These are phyloP conservation scores for Heliocidaris erythrogramma DNA, from an alignment of 35 echinoderm and acorn worm genomes.

Conservation along the genomic window DNA sequence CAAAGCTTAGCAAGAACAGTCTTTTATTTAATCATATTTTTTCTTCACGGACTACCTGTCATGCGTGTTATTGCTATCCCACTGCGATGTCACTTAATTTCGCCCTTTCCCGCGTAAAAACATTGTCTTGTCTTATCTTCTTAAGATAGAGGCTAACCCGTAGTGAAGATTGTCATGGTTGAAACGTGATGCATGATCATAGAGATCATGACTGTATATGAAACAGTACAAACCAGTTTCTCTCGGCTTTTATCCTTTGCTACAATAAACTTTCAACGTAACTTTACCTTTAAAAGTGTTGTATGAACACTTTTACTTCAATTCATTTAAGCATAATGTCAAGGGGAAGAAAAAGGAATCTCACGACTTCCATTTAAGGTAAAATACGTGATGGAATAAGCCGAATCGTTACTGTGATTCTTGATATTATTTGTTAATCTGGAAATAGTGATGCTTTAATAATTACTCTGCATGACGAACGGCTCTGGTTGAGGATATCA, in stretches of 20 bases:
- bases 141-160: background rate
- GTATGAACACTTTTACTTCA: too few relatives aligned
- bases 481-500: too few relatives aligned
- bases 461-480: too few relatives aligned
- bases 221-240: background rate
- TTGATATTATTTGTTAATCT: too few relatives aligned
- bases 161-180: background rate
- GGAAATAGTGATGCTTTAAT: too few relatives aligned
- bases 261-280: too few relatives aligned
- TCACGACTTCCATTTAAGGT: too few relatives aligned
- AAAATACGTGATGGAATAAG: too few relatives aligned
- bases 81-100: background rate
- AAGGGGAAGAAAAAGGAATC: too few relatives aligned
- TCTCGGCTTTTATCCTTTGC: background rate
- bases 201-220: background rate
- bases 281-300: too few relatives aligned
- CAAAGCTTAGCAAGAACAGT: background rate
- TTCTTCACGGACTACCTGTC: background rate
- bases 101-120: background rate
- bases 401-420: too few relatives aligned
- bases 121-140: background rate
- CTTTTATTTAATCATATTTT: slow-evolving; percentile 6
- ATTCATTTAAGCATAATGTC: too few relatives aligned
- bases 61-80: slow-evolving; percentile 1
- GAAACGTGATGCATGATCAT: background rate